These are phyloP conservation scores for Fringilla coelebs DNA, from an alignment of 2,797 vertebrate species.

Conservation along the genomic window DNA sequence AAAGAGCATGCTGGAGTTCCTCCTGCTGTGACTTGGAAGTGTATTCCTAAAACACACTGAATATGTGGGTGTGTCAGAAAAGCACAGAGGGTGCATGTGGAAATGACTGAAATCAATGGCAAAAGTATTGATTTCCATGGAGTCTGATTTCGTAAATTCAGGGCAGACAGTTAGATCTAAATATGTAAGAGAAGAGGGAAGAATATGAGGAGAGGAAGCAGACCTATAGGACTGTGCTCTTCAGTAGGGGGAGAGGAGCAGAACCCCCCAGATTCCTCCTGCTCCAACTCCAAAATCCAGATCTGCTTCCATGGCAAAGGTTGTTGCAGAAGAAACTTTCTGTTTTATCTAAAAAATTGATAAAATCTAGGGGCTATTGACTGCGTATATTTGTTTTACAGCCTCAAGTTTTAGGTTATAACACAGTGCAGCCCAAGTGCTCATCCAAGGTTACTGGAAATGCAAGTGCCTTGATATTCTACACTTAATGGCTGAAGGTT, in stretches of 20 bases:
- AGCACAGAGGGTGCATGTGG: neutral
- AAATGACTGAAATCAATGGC: neutral
- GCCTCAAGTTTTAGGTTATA: neutral
- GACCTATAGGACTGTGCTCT: neutral
- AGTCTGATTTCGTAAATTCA: neutral
- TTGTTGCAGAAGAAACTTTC: neutral
- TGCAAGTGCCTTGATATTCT: neutral
- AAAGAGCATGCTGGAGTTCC: neutral
- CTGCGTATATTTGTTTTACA: neutral
- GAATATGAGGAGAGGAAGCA: fast-evolving
- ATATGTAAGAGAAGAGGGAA: neutral
- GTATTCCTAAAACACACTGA: neutral
- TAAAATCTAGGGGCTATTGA: neutral
- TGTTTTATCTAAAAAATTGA: neutral
- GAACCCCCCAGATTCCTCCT: neutral
- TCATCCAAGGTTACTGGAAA: neutral
- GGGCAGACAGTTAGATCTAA: neutral
- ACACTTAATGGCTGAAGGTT: neutral
- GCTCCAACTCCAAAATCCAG: neutral
- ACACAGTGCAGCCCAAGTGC: neutral
- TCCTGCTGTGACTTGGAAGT: neutral
- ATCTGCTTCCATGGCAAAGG: neutral
- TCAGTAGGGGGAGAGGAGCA: neutral
- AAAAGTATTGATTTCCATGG: neutral
- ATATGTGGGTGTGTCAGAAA: neutral